phyloP scores from a whole-genome alignment of 2,888 invertebrate genomes.

The Neoaliturus tenellus region DNA sequence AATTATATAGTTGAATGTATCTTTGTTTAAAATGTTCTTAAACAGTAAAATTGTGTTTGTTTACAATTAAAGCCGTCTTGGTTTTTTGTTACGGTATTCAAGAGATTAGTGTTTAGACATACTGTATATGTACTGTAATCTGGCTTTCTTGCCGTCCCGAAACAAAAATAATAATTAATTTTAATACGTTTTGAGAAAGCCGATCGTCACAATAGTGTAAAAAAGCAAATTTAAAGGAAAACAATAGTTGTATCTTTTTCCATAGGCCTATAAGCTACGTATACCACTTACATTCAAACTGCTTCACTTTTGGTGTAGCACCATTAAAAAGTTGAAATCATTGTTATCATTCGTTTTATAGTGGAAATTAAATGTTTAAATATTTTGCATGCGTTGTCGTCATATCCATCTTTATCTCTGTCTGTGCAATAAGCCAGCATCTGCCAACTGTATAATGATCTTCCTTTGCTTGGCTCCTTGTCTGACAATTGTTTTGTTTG shows the following conservation, averaged over 20 bases:
- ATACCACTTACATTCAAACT: not conserved
- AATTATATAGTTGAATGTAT: not conserved
- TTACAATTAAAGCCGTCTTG: not conserved
- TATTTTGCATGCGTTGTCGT: too few species aligned
- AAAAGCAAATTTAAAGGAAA: not conserved
- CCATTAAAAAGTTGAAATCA: not conserved
- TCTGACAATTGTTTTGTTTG: not conserved
- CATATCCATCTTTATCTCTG: too few species aligned
- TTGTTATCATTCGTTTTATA: not conserved
- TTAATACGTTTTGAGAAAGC: too few species aligned
- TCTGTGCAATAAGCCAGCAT: too few species aligned
- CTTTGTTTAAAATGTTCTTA: constrained; percentile 1
- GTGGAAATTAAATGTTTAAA: not conserved
- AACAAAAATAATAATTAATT: too few species aligned
- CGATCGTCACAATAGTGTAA: too few species aligned
- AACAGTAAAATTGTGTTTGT: not conserved
- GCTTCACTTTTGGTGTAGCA: not conserved
- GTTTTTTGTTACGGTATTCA: constrained; percentile 1
- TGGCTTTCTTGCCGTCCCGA: not conserved
- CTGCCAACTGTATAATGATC: not conserved
- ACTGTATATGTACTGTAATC: not conserved
- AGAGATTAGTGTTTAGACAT: not conserved
- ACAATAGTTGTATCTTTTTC: not conserved
- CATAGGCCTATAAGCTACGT: not conserved
- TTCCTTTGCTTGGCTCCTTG: not conserved